Conservation (phyloP, 2,113 vertebrate genomes). For the Fukomys damarensis region DNA sequence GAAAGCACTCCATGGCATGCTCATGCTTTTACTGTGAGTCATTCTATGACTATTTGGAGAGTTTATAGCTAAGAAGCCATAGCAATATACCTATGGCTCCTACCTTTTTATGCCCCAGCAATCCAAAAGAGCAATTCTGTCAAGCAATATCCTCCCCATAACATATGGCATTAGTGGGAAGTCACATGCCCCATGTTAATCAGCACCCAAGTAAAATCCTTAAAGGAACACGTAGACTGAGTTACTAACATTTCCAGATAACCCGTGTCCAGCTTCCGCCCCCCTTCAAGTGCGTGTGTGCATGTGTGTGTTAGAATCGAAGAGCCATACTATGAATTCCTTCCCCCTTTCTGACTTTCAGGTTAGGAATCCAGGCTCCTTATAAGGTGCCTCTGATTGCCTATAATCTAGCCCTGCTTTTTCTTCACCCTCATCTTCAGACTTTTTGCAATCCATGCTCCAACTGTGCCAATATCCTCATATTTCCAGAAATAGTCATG, state of each 20-base stretch:
- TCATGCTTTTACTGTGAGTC: constrained; percentile 52
- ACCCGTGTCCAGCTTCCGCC: not conserved
- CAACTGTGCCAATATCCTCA: not conserved
- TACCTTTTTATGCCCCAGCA: not conserved
- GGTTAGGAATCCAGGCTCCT: not conserved
- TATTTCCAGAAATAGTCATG: not conserved
- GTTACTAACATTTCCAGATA: not conserved
- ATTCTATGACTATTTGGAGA: constrained; percentile 62
- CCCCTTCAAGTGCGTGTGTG: not conserved
- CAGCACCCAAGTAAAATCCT: constrained; percentile 63
- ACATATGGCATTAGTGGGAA: constrained; percentile 33
- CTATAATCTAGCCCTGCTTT: not conserved
- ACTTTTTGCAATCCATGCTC: not conserved
- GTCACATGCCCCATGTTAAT: constrained; percentile 66
- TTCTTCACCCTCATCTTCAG: not conserved
- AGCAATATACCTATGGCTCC: constrained; percentile 27
- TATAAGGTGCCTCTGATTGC: not conserved
- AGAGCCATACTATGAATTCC: not conserved
- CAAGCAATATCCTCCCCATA: constrained; percentile 52
- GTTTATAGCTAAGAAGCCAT: constrained; percentile 44
- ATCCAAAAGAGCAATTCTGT: constrained; percentile 14
- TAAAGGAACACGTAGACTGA: constrained; percentile 8
- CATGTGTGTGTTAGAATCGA: not conserved
- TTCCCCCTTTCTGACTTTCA: not conserved
- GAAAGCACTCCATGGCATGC: constrained; percentile 43